Base-by-base conservation (phyloP, 2,113 vertebrate genomes). In the Bufo gargarizans region DNA sequence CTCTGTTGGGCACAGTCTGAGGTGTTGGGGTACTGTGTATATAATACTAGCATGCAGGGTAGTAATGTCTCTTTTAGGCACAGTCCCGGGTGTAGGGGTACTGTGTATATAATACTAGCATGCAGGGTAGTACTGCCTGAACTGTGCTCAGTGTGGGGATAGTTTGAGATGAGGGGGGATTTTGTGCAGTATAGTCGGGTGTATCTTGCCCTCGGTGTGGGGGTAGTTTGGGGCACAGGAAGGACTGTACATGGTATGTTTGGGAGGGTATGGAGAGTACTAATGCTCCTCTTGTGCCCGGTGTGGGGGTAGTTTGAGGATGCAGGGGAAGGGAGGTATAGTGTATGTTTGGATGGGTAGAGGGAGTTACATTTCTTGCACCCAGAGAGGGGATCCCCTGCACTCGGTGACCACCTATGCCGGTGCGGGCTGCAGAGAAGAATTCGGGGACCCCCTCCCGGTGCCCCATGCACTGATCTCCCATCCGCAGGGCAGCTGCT, bases 401-500 rank as follows among this genome's bases (percentile, higher is more conserved):
- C 82, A 43, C 53, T 17, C 80, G 22, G 59, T 45, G 14, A 45
- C n/a, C 82, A 45, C 84, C 33, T 47, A 5, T 20, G 5, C 16
- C 72, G 77, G 53, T 63, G 58, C 79, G 22, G 19, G 59, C 33
- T 61, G 12, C 43, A 59, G 17, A 16, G 33, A 47, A 47, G 58
- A 8, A 10, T 82, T 20, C 22, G 22, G 82, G 82, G 82, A 65
- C 56, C 74, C 55, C 74, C 17, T 56, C 45, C 58, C 72, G 43
- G 69, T 53, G 19, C 59, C 85, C 85, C 77, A 20, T 79, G 49
- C 76, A 43, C 47, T 78, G 72, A 77, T 63, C 13, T 10, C 43
- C 22, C 71, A n/a, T 13, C 9, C 9, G n/a, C 53, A 13, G 33
- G 56, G 45, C 77, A 77, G 63, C 43, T 16, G 71, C 91, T 95